A percentile compares a stretch with the other conserved stretches of the same genome.
These are phyloP conservation scores for Chroicocephalus ridibundus DNA, from an alignment of 2,113 vertebrate species.

Conservation along the genomic window DNA sequence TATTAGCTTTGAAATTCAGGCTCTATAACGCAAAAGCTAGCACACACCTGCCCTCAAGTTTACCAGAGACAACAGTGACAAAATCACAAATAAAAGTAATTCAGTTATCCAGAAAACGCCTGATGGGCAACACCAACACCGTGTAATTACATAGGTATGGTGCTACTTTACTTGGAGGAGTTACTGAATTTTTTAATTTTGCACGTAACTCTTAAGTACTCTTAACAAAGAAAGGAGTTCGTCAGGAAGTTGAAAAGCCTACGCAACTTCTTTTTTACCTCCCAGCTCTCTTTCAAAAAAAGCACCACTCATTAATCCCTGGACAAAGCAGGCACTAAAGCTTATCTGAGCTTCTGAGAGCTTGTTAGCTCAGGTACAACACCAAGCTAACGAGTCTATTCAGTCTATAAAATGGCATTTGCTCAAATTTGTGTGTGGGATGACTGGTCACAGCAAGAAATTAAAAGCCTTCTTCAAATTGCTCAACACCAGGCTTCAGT, in stretches of 20 bases:
- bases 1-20: neutral
- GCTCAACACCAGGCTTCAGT: neutral
- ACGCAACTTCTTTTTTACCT: neutral
- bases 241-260: neutral
- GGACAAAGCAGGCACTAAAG: neutral
- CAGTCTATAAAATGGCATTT: neutral
- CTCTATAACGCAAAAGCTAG: neutral
- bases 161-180: neutral
- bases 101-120: neutral
- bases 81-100: neutral
- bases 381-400: neutral
- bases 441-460: neutral
- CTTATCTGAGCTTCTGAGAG: neutral
- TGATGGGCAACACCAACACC: neutral
- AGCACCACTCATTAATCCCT: neutral
- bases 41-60: neutral
- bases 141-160: neutral
- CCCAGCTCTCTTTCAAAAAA: neutral
- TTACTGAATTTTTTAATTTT: neutral
- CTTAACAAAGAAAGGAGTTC: neutral
- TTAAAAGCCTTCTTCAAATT: neutral
- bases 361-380: neutral
- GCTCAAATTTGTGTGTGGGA: neutral
- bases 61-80: neutral
- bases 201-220: neutral